phyloP scores from a whole-genome alignment of 1,140 invertebrate species.

The Gryllus bimaculatus region DNA sequence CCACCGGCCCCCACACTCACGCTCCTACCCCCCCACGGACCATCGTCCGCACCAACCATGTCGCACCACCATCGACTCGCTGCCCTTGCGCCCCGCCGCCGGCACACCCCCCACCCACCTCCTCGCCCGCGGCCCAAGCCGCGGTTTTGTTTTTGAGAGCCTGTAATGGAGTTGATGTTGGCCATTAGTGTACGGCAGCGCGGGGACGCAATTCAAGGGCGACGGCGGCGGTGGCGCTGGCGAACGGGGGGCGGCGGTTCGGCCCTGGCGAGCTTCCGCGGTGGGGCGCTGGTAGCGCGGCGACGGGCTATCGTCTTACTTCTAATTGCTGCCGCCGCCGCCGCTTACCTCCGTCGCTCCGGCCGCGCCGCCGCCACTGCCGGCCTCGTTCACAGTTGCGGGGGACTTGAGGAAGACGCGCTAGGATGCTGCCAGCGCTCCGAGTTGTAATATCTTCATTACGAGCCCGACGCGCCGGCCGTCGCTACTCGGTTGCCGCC shows the following conservation, averaged over 20 bases:
- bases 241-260: not conserved
- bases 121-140: too few relatives aligned
- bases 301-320: not conserved
- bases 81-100: too few relatives aligned
- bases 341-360: not conserved
- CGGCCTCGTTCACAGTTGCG: constrained; percentile 2
- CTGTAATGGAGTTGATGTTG: constrained; percentile 1
- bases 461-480: not conserved
- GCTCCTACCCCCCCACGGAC: too few relatives aligned
- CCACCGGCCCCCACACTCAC: not conserved
- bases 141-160: not conserved
- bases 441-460: not conserved
- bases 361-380: not conserved
- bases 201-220: not conserved
- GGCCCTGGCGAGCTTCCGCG: not conserved
- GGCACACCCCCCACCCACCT: too few relatives aligned
- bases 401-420: not conserved
- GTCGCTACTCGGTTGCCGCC: too few relatives aligned
- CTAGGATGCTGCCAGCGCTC: not conserved
- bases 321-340: not conserved
- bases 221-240: too few relatives aligned
- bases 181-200: not conserved
- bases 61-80: too few relatives aligned
- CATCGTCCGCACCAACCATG: too few relatives aligned
- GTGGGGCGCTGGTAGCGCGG: not conserved